Evolutionary conservation across 2,113 vertebrate species (phyloP), one percentile per base, ranked within the genome.

Genomic region (Xiphophorus maculatus): DNA sequence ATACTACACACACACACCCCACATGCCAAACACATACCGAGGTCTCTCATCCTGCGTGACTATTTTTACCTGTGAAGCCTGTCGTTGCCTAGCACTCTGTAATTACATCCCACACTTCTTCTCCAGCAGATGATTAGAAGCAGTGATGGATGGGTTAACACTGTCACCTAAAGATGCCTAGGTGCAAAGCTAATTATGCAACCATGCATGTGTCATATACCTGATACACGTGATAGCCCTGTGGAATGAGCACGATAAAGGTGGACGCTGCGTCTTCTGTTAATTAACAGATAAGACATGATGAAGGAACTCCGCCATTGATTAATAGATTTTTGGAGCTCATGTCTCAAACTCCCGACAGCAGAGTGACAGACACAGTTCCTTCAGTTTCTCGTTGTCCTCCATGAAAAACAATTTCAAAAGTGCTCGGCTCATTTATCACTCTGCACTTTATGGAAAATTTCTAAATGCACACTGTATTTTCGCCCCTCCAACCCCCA

Each of bases 31-130:
- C 75, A 78, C 89, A 89, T 84, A 72, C 87, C 82, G 74, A 83
- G 76, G 74, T 84, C 85, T 70, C 85, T 88, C 80, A 79, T 83
- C 77, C 88, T 72, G 77, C 66, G 37, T 71, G 83, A 93, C 90
- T 91, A 92, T 92, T 92, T 92, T 91, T 91, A 92, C 90, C 88
- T 91, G 88, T 81, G 89, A 85, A 89, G 78, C 79, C 87, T 91
- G 90, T 82, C 73, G 91, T 92, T 92, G 93, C 93, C 87, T 89
- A 91, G 91, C 86, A 62, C 78, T 82, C 81, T 69, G 82, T 92
- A 93, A 93, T 92, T 91, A 93, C 90, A 88, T 90, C 88, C 90
- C 89, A 87, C 90, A 82, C 85, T 82, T 79, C 84, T 82, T 79
- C 69, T 71, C 78, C 84, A 40, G 82, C 72, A 69, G 81, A 79